Evolutionary conservation across 2,888 invertebrate species (phyloP).

Genomic region (Leuctra nigra): DNA sequence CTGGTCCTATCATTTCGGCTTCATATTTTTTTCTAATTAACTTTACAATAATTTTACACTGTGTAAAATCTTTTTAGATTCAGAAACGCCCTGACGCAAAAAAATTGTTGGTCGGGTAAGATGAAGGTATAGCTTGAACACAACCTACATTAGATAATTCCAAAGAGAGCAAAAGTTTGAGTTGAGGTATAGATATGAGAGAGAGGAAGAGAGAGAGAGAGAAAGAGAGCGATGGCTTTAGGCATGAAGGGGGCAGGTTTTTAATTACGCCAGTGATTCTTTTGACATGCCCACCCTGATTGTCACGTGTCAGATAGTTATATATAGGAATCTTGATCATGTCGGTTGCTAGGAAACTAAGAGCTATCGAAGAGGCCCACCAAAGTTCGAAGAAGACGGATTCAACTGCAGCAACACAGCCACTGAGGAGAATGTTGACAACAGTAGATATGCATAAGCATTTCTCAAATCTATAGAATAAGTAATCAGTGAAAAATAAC

Average conservation of each 20-base stretch:
- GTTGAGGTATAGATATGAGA: no score
- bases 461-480: no score
- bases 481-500: no score
- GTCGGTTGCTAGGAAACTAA: background rate
- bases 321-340: background rate
- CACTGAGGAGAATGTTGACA: no score
- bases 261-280: constrained; percentile 6
- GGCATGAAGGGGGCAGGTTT: background rate
- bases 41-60: background rate
- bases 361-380: no score
- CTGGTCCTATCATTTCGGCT: background rate
- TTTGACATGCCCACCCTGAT: constrained; percentile 12
- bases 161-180: no score
- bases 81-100: background rate
- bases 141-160: no score
- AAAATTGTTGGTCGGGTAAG: no score
- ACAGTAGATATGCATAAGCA: no score
- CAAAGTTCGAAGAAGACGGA: no score
- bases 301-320: constrained; percentile 1
- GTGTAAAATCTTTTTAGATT: background rate
- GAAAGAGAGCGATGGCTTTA: background rate
- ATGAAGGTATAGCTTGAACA: no score
- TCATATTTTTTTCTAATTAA: background rate
- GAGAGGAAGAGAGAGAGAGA: background rate
- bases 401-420: no score